Conservation (phyloP, 2,888 invertebrate genomes). For the Hirtodrosophila confusa region DNA sequence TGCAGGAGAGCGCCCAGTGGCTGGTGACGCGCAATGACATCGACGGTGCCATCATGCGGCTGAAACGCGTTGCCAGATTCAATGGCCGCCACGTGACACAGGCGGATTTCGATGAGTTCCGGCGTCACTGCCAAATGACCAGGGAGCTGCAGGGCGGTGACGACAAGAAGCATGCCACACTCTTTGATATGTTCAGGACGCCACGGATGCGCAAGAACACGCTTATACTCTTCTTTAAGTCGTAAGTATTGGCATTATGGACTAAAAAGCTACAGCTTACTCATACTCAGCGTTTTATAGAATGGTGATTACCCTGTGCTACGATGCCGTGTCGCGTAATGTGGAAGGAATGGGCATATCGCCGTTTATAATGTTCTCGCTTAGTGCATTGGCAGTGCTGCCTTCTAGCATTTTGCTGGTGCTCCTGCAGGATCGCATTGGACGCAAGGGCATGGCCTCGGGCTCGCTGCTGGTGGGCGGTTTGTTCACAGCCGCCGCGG, state of each 20-base stretch:
- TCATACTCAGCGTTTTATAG: conserved; percentile 75
- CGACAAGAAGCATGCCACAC: conserved; percentile 79
- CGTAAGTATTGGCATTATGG: conserved; percentile 84
- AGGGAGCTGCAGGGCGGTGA: conserved; percentile 80
- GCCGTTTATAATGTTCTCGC: conserved; percentile 86
- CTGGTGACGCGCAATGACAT: conserved; percentile 86
- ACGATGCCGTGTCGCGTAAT: conserved; percentile 87
- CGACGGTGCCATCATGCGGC: conserved; percentile 85
- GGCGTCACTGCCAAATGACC: conserved; percentile 83
- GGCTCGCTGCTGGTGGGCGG: conserved; percentile 86
- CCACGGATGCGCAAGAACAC: conserved; percentile 86
- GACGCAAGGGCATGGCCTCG: conserved; percentile 86
- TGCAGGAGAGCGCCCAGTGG: conserved; percentile 88
- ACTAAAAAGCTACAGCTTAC: background rate
- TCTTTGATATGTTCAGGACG: conserved; percentile 85
- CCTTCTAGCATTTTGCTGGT: conserved; percentile 85
- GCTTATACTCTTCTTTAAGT: conserved; percentile 86
- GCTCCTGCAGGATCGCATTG: conserved; percentile 83
- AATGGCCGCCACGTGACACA: conserved; percentile 85
- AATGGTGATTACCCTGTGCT: conserved; percentile 87
- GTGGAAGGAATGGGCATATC: conserved; percentile 86
- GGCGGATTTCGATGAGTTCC: conserved; percentile 83
- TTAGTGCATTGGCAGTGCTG: conserved; percentile 86
- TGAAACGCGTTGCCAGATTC: conserved; percentile 85
- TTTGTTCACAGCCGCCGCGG: conserved; percentile 85